Percentiles rank a stretch among this genome's conserved stretches.
phyloP scores from a whole-genome alignment of 2,888 invertebrate genomes.

The Mantis religiosa region DNA sequence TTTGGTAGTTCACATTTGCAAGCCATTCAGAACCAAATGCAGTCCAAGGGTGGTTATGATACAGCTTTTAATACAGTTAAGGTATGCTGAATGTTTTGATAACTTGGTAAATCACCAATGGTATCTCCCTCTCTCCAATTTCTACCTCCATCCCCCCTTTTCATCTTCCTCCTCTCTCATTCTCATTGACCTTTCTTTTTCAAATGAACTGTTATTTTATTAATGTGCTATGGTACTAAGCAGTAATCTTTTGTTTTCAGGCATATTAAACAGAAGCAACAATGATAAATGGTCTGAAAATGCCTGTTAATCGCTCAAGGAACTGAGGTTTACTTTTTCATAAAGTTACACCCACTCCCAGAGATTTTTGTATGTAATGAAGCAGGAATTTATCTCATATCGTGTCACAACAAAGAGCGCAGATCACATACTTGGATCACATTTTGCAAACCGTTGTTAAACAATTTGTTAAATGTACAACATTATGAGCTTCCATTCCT shows the following conservation, averaged over 20 bases:
- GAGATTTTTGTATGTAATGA: neutral
- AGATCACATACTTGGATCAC: neutral
- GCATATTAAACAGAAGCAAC: neutral
- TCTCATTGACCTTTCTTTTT: too few species aligned
- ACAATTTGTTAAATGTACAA: neutral
- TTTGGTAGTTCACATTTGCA: constrained; percentile 77
- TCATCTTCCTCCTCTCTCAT: too few species aligned
- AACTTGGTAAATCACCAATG: too few species aligned
- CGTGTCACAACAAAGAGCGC: neutral
- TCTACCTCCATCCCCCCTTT: too few species aligned
- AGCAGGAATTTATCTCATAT: neutral
- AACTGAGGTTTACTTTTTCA: neutral
- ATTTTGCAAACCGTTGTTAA: neutral
- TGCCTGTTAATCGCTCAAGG: neutral
- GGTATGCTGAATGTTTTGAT: constrained; percentile 40
- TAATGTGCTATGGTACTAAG: neutral
- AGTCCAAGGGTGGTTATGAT: constrained; percentile 94
- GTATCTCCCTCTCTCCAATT: too few species aligned
- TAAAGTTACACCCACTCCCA: neutral
- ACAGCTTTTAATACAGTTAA: constrained; percentile 58
- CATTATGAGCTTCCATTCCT: neutral
- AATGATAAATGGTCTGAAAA: neutral
- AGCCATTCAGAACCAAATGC: constrained; percentile 90
- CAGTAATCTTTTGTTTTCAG: neutral
- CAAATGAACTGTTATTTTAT: too few species aligned